These are phyloP conservation scores for Bos indicus DNA, from an alignment of 2,113 vertebrate genomes.

Conservation along the genomic window DNA sequence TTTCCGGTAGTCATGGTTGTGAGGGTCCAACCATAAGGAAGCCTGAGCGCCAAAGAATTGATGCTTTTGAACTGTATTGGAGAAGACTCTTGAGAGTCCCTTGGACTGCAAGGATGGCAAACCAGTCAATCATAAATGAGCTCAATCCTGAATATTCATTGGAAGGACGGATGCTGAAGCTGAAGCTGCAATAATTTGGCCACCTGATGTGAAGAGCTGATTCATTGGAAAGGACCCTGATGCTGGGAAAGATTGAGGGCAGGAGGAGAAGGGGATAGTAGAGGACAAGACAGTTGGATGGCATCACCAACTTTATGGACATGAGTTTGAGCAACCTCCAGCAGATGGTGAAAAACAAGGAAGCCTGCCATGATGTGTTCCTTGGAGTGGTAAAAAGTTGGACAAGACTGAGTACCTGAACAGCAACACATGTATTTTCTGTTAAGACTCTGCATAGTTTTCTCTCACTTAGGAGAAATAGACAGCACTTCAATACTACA, in stretches of 20 bases:
- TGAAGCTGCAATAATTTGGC: background rate
- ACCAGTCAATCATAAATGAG: background rate
- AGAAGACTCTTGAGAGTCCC: background rate
- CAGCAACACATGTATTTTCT: background rate
- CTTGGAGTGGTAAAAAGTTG: background rate
- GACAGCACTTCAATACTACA: background rate
- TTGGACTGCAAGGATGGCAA: background rate
- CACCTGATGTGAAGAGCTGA: background rate
- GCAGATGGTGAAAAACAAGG: background rate
- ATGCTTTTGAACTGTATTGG: background rate
- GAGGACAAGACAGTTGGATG: background rate
- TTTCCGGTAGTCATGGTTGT: background rate
- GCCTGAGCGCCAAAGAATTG: rapidly evolving
- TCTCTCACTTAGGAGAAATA: background rate
- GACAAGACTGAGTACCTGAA: background rate
- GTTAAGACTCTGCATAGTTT: background rate
- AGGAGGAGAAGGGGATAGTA: background rate
- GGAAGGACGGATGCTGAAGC: background rate
- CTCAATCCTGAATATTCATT: background rate
- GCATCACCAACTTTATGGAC: background rate
- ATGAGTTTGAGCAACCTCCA: background rate
- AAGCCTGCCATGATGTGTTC: background rate
- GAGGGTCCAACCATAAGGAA: background rate
- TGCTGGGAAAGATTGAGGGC: background rate
- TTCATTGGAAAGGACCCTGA: background rate